Evolutionary conservation across 2,113 vertebrate genomes (phyloP), one percentile per base, ranked within the genome.

Genomic region (Lonchura striata): DNA sequence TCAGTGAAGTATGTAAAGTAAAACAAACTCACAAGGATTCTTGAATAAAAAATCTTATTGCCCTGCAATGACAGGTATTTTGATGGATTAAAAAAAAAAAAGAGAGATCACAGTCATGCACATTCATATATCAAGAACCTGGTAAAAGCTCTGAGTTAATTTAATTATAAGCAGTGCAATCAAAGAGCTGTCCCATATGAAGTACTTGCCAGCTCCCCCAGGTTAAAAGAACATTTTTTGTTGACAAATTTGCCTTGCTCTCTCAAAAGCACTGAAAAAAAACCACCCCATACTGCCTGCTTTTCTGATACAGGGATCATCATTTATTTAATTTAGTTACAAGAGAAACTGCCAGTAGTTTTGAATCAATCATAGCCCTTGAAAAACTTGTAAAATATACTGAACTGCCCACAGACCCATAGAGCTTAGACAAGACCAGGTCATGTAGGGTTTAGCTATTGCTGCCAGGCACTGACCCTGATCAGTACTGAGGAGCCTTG

Each of bases 271-370:
- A 31, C 20, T 30, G 21, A 15, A 56, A 54, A 86, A 86, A 86
- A 68, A 33, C n/a, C n/a, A 0, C 3, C 0, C 1, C 19, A 54
- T 20, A 22, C 11, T 49, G 9, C 7, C 10, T n/a, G 11, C 30
- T 74, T 81, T 75, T n/a, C 69, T 91, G 47, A 50, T 39, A 19
- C 27, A 68, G 15, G 6, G 17, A 53, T 64, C 8, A 28, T 50
- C 1, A 44, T 61, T 87, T 42, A 28, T 65, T 50, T 74, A 65
- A 42, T 13, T 39, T 28, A 27, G 14, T 44, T 76, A 15, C 18
- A 35, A 37, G 18, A 83, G 60, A 89, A 95, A 54, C 19, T 61
- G 21, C 2, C 22, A 63, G 18, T 80, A 63, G 25, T 60, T 79
- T 90, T 82, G n/a, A 85, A 86, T 70, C 47, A 59, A 7, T 15